A percentile compares a stretch with the other conserved stretches of the same genome.
These are phyloP conservation scores for Temnothorax ravouxi DNA, from an alignment of 2,888 invertebrate species.

Conservation along the genomic window DNA sequence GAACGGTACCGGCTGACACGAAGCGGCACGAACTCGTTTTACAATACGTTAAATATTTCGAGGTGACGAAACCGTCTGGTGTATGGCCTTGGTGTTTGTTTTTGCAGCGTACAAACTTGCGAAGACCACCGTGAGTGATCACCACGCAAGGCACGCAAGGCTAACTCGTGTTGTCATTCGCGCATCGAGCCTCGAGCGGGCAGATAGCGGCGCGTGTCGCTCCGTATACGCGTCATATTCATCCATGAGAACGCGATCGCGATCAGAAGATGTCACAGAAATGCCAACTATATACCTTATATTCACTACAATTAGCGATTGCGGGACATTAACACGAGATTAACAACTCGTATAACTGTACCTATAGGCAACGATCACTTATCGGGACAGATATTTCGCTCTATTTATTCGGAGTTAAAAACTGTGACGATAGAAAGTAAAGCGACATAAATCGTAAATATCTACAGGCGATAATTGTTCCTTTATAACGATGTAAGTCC, in stretches of 20 bases:
- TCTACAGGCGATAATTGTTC: neutral
- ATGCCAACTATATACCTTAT: neutral
- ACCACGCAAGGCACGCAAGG: too few species aligned
- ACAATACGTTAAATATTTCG: conserved; percentile 4
- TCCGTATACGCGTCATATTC: neutral
- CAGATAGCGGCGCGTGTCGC: neutral
- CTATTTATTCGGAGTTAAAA: neutral
- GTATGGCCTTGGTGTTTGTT: conserved; percentile 1
- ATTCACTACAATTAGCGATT: neutral
- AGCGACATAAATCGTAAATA: neutral
- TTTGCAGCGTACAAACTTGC: neutral
- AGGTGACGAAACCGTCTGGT: neutral
- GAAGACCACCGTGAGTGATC: neutral
- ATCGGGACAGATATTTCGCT: neutral
- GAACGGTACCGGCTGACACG: neutral
- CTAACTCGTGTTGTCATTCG: neutral
- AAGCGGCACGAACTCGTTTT: neutral
- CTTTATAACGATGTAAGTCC: neutral
- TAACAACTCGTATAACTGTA: neutral
- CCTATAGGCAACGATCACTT: neutral
- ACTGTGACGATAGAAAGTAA: neutral
- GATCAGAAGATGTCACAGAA: neutral
- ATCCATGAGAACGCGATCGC: neutral
- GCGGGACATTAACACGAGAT: neutral
- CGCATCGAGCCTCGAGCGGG: neutral